Evolutionary conservation across 2,797 vertebrate genomes (phyloP).

Genomic region (Sebastes minor): DNA sequence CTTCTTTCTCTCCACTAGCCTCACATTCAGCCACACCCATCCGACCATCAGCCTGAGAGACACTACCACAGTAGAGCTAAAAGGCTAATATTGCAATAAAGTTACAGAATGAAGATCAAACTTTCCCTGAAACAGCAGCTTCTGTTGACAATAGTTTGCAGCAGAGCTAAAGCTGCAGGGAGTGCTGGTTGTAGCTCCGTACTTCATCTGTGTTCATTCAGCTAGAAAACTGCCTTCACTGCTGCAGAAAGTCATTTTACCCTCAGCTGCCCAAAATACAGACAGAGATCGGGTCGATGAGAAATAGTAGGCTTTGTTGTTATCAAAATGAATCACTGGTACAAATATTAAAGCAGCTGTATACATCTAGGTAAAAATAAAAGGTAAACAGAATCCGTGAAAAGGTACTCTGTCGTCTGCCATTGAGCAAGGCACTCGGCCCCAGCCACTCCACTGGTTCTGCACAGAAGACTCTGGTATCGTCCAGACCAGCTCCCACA

Average conservation of each 20-base stretch:
- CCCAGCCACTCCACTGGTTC: not conserved
- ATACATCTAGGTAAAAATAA: not conserved
- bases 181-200: not conserved
- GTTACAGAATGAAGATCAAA: not conserved
- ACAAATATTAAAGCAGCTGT: conserved; percentile 1
- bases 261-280: conserved; percentile 14
- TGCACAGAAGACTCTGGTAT: not conserved
- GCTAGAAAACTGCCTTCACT: conserved; percentile 31
- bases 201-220: conserved; percentile 25
- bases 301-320: not conserved
- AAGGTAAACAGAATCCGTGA: not conserved
- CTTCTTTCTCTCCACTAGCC: not conserved
- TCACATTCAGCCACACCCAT: not conserved
- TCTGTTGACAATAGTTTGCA: not conserved
- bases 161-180: conserved; percentile 20
- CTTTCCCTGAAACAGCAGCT: conserved; percentile 12
- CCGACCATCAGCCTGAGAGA: not conserved
- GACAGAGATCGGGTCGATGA: not conserved
- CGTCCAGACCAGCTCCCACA: not conserved
- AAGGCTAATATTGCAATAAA: not conserved
- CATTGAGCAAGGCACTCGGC: not conserved
- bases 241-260: conserved; percentile 23
- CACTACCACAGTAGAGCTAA: not conserved
- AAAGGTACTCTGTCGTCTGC: not conserved
- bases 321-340: not conserved